Conservation (phyloP, 2,797 vertebrate species). For the Melanotaenia maccullochi region DNA sequence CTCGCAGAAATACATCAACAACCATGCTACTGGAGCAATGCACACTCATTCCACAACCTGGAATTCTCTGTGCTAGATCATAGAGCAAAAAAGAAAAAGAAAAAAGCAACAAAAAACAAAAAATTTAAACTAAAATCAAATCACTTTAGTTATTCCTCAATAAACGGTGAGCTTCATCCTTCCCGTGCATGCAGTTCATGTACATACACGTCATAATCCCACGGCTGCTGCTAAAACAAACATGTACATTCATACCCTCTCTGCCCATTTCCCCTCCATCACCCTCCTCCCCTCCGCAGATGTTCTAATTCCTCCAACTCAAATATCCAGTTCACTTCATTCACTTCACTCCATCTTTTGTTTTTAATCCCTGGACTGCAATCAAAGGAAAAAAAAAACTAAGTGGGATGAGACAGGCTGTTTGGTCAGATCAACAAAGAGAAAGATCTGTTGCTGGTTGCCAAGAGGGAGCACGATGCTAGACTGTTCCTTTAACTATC, state of each 20-base stretch:
- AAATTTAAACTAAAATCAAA: slow-evolving; percentile 17
- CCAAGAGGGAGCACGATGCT: neutral
- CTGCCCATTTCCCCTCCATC: neutral
- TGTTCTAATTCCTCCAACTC: slow-evolving; percentile 21
- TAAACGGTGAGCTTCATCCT: slow-evolving; percentile 28
- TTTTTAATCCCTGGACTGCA: slow-evolving; percentile 19
- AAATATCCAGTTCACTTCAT: slow-evolving; percentile 31
- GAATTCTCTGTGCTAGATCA: neutral
- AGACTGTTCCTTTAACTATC: neutral
- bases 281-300: neutral
- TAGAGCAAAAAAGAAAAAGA: slow-evolving; percentile 7
- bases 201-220: slow-evolving; percentile 9
- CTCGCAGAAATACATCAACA: neutral
- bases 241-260: neutral
- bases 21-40: neutral
- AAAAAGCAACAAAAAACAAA: neutral
- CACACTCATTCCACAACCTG: neutral
- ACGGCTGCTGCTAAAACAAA: slow-evolving; percentile 25
- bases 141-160: slow-evolving; percentile 32
- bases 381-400: slow-evolving; percentile 30
- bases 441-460: slow-evolving; percentile 11
- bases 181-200: slow-evolving; percentile 3
- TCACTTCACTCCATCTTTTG: slow-evolving; percentile 20
- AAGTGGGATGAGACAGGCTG: slow-evolving; percentile 17
- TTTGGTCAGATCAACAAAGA: slow-evolving; percentile 30